phyloP scores from a whole-genome alignment of 2,888 invertebrate genomes.

The Rhopalosiphum nymphaeae region DNA sequence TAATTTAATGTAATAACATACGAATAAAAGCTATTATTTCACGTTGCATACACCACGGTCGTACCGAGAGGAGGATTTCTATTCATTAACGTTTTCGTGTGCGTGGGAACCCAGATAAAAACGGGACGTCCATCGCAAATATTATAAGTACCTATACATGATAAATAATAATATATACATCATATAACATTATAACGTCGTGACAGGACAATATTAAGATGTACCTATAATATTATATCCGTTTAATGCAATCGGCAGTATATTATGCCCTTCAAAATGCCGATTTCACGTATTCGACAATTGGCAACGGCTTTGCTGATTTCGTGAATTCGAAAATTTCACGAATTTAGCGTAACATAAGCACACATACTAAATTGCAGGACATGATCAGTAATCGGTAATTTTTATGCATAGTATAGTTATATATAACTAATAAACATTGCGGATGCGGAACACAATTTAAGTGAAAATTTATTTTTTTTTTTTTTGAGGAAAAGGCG shows the following conservation, averaged over 20 bases:
- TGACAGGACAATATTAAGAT: neutral
- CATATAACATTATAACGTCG: neutral
- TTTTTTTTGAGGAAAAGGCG: neutral
- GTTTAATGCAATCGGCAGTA: neutral
- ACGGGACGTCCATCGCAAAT: neutral
- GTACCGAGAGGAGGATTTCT: conserved; percentile 2
- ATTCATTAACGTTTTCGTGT: neutral
- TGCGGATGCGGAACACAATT: neutral
- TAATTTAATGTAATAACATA: neutral
- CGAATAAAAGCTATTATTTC: neutral
- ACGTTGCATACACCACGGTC: neutral
- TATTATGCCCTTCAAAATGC: neutral
- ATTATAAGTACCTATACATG: neutral
- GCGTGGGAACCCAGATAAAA: neutral
- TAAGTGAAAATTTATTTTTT: neutral
- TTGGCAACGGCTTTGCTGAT: neutral
- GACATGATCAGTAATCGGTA: neutral
- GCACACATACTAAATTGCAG: neutral
- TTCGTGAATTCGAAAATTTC: neutral
- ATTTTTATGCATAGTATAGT: neutral
- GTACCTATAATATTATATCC: neutral
- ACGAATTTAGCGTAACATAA: neutral
- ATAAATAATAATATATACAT: neutral
- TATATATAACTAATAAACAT: neutral
- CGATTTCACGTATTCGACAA: neutral